Evolutionary conservation across 1,140 invertebrate species (phyloP).

Genomic region (Mamestra configurata): DNA sequence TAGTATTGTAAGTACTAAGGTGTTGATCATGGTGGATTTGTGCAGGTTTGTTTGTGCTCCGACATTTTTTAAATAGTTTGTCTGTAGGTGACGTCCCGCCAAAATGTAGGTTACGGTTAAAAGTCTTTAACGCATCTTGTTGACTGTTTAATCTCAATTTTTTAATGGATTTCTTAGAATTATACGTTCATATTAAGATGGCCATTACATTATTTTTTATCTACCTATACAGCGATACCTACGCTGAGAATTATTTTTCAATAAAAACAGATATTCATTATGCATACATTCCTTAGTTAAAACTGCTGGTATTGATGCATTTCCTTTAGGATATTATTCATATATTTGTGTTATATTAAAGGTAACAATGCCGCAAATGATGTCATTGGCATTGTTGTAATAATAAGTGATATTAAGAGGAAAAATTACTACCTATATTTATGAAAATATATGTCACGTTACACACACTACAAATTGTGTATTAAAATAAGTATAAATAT

Average conservation of each 20-base stretch:
- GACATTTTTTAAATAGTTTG: constrained; percentile 47
- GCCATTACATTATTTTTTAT: neutral
- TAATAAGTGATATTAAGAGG: constrained; percentile 13
- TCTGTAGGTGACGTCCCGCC: constrained; percentile 64
- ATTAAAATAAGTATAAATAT: neutral
- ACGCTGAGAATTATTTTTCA: too few relatives aligned
- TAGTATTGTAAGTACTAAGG: constrained; percentile 54
- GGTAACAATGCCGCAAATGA: neutral
- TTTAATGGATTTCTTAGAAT: neutral
- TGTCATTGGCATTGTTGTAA: neutral
- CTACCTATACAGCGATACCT: neutral
- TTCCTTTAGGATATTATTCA: constrained; percentile 5
- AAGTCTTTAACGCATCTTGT: constrained; percentile 70
- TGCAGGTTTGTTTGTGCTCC: constrained; percentile 53
- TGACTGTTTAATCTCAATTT: neutral
- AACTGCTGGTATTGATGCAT: neutral
- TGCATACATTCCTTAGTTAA: neutral
- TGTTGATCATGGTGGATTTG: constrained; percentile 54
- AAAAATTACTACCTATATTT: neutral
- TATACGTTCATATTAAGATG: neutral
- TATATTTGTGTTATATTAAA: neutral
- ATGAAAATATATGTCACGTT: neutral
- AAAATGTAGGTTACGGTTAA: constrained; percentile 69
- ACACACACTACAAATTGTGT: too few relatives aligned
- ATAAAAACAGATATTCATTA: too few relatives aligned